phyloP scores from a whole-genome alignment of 2,797 vertebrate genomes.

The Brachymystax lenok region DNA sequence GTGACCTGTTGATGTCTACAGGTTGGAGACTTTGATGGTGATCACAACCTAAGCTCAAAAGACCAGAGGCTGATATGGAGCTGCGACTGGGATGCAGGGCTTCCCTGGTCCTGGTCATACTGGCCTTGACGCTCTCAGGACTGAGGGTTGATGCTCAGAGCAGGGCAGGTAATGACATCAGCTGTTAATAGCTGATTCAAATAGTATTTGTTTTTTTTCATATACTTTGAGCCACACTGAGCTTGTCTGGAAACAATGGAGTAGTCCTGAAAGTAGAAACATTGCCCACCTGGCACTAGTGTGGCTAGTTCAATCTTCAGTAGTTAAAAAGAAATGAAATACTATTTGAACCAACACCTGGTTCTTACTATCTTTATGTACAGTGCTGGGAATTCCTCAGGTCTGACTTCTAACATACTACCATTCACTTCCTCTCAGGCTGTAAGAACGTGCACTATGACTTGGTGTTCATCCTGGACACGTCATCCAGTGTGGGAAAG shows the following conservation, averaged over 20 bases:
- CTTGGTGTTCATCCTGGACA: constrained; percentile 93
- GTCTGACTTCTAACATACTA: neutral
- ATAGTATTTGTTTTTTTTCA: no score
- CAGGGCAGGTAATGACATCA: constrained; percentile 72
- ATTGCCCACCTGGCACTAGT: no score
- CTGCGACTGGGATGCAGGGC: constrained; percentile 71
- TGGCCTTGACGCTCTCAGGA: constrained; percentile 68
- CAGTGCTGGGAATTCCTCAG: neutral
- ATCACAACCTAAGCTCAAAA: constrained; percentile 56
- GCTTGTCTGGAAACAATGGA: no score
- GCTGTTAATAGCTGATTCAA: neutral
- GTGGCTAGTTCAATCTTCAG: no score
- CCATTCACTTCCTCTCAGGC: constrained; percentile 70
- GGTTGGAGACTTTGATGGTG: constrained; percentile 70
- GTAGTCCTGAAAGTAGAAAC: no score
- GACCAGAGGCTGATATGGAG: constrained; percentile 63
- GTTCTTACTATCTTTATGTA: no score
- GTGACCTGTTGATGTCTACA: constrained; percentile 37
- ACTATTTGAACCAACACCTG: no score
- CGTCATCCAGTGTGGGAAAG: constrained; percentile 95
- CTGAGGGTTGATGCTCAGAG: constrained; percentile 69
- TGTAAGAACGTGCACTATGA: constrained; percentile 98
- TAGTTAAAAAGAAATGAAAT: no score
- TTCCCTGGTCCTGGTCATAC: constrained; percentile 66
- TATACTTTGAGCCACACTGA: no score